These are phyloP conservation scores for Umimayanthus chanpuru DNA, from an alignment of 92 coral and sea anemone genomes.

Conservation along the genomic window DNA sequence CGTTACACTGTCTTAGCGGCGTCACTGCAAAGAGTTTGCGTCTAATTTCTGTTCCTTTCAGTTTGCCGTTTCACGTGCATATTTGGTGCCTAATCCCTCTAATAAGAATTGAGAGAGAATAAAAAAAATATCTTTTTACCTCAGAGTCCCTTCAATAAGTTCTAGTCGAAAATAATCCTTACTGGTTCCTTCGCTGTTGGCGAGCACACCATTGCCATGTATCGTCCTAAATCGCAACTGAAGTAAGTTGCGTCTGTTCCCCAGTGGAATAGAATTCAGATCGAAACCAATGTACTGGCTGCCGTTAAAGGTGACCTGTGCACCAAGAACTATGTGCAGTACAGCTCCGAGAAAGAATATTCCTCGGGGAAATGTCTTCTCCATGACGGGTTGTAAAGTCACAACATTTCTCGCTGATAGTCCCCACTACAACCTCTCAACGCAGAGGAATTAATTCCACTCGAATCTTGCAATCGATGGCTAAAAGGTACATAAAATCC, in stretches of 20 bases:
- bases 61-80: no score
- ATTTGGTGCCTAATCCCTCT: no score
- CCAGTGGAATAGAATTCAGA: not conserved
- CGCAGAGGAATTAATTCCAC: not conserved
- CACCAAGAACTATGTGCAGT: not conserved
- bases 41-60: no score
- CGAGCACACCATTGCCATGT: conserved; percentile 27
- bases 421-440: not conserved
- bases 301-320: conserved; percentile 5
- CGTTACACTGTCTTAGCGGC: no score
- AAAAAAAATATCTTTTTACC: not conserved
- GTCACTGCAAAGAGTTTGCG: no score
- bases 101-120: not conserved
- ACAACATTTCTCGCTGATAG: not conserved
- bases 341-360: not conserved
- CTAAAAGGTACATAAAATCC: conserved; percentile 21
- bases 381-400: not conserved
- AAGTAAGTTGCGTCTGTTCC: not conserved
- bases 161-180: conserved; percentile 7
- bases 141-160: conserved; percentile 22
- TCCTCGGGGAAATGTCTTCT: not conserved
- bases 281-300: not conserved
- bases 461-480: not conserved
- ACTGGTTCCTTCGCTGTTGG: not conserved
- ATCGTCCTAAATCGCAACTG: not conserved